Percentiles rank a stretch among this genome's conserved stretches.
These are phyloP conservation scores for Pelobates fuscus DNA, from an alignment of 2,113 vertebrate genomes.

Conservation along the genomic window DNA sequence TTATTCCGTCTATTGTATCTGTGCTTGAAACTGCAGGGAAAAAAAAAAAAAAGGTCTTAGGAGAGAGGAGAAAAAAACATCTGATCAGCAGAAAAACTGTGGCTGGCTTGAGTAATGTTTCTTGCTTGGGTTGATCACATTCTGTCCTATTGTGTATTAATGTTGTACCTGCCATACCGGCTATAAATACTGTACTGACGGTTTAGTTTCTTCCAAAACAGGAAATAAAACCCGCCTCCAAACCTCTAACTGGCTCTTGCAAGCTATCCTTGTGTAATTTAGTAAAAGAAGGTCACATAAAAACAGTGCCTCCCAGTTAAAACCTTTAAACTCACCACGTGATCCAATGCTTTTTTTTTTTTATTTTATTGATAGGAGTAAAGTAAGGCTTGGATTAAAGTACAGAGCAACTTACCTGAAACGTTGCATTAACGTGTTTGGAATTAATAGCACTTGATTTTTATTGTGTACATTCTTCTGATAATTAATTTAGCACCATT, in stretches of 20 bases:
- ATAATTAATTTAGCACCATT: neutral
- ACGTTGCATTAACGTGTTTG: no score
- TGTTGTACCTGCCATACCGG: conserved; percentile 36
- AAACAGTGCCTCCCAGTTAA: neutral
- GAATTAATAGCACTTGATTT: no score
- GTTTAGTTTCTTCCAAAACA: conserved; percentile 38
- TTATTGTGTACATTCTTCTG: conserved; percentile 40
- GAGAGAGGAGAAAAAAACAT: conserved; percentile 17
- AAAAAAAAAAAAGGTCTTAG: conserved; percentile 19
- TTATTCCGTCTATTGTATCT: no score
- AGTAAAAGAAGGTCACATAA: conserved; percentile 30
- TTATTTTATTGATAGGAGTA: conserved; percentile 25
- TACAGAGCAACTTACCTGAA: conserved; percentile 34
- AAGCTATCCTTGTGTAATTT: conserved; percentile 18
- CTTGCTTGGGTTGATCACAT: conserved; percentile 39
- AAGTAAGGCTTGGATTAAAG: conserved; percentile 59
- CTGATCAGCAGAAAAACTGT: conserved; percentile 38
- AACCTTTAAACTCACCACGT: conserved; percentile 37
- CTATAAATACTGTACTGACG: conserved; percentile 42
- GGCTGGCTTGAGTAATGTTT: conserved; percentile 45
- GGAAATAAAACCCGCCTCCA: conserved; percentile 40
- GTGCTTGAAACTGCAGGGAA: no score
- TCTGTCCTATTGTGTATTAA: conserved; percentile 43
- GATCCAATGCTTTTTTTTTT: conserved; percentile 12
- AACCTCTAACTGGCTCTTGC: conserved; percentile 7